A percentile compares a stretch with the other conserved stretches of the same genome.
These are phyloP conservation scores for Bufo gargarizans DNA, from an alignment of 2,113 vertebrate species.

Conservation along the genomic window DNA sequence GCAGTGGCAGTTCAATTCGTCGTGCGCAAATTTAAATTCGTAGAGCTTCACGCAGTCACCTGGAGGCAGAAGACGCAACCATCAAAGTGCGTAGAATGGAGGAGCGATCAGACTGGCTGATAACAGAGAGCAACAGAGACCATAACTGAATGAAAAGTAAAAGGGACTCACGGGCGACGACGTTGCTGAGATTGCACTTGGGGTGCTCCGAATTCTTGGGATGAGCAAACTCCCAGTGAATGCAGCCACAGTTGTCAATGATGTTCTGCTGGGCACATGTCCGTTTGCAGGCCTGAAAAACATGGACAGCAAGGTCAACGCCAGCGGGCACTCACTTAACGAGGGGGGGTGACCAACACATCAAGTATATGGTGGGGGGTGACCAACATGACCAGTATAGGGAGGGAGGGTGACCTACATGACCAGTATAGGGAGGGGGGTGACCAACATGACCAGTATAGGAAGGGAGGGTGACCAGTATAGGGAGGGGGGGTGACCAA, in stretches of 20 bases:
- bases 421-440: too few relatives aligned
- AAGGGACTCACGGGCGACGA: slow-evolving; percentile 26
- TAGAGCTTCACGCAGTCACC: slow-evolving; percentile 60
- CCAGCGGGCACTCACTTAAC: not conserved
- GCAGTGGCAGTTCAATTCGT: slow-evolving; percentile 32
- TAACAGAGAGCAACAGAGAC: not conserved
- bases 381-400: too few relatives aligned
- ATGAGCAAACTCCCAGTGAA: slow-evolving; percentile 51
- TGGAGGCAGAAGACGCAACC: not conserved
- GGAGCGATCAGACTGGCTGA: not conserved
- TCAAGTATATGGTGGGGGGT: too few relatives aligned
- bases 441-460: too few relatives aligned
- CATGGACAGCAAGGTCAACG: not conserved
- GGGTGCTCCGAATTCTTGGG: slow-evolving; percentile 20
- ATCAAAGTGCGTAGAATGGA: not conserved
- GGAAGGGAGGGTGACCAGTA: too few relatives aligned
- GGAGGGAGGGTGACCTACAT: too few relatives aligned
- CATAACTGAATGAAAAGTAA: not conserved
- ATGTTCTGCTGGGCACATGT: slow-evolving; percentile 56
- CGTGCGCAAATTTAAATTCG: slow-evolving; percentile 50
- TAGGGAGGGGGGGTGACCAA: too few relatives aligned
- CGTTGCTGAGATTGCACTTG: slow-evolving; percentile 57
- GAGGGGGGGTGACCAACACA: not conserved
- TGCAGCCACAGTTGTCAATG: slow-evolving; percentile 54
- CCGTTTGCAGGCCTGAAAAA: slow-evolving; percentile 51